Evolutionary conservation across 1,140 invertebrate species (phyloP).

Genomic region (Drosophila nigrodunni): DNA sequence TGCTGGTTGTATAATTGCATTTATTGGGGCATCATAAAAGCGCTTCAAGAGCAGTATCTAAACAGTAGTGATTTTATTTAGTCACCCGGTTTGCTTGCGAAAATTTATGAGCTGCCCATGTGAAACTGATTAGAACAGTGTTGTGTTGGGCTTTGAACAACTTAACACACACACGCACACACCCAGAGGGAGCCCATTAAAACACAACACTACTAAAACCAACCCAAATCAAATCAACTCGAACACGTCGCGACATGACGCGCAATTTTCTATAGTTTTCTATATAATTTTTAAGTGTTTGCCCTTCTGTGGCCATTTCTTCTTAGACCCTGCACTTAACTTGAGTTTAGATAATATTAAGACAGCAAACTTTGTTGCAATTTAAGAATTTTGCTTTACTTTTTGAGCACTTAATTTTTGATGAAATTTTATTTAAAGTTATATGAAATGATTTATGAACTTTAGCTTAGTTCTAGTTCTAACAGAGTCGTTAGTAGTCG

Average conservation of each 20-base stretch:
- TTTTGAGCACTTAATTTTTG: too few relatives aligned
- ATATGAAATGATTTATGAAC: too few relatives aligned
- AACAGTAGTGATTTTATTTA: constrained; percentile 79
- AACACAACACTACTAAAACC: constrained; percentile 5
- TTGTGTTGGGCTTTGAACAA: constrained; percentile 6
- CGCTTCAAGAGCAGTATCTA: constrained; percentile 77
- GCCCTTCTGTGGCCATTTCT: too few relatives aligned
- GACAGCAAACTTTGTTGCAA: too few relatives aligned
- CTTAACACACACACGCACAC: not conserved
- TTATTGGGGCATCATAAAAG: constrained; percentile 74
- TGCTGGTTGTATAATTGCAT: constrained; percentile 75
- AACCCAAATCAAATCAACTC: not conserved
- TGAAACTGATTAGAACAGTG: constrained; percentile 73
- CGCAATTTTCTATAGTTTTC: constrained; percentile 42
- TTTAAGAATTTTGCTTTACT: too few relatives aligned
- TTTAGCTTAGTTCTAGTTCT: too few relatives aligned
- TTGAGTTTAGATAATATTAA: too few relatives aligned
- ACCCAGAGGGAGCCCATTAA: too few relatives aligned
- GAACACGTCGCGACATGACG: constrained; percentile 35
- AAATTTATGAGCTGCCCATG: constrained; percentile 79
- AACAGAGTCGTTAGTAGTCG: not conserved
- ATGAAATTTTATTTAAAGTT: too few relatives aligned
- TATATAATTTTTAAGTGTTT: too few relatives aligned
- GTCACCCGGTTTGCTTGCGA: constrained; percentile 48
- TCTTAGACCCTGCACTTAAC: too few relatives aligned